A percentile compares a stretch with the other conserved stretches of the same genome.
Conservation (phyloP, 2,113 vertebrate genomes). For the Ifrita kowaldi region DNA sequence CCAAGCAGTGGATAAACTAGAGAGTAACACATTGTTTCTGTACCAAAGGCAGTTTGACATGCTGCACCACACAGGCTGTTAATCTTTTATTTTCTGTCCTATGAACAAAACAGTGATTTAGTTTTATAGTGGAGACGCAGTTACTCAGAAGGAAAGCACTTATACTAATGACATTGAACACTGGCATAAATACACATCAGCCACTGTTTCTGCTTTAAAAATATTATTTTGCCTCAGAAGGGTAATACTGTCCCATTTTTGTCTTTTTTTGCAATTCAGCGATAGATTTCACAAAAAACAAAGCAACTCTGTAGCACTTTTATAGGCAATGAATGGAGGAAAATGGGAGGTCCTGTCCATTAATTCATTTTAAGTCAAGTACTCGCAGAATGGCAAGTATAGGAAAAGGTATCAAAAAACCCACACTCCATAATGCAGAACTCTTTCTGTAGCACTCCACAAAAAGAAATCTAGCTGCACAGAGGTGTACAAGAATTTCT, state of each 20-base stretch:
- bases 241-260: constrained; percentile 5
- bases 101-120: background rate
- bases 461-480: background rate
- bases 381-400: background rate
- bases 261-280: constrained; percentile 29
- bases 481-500: background rate
- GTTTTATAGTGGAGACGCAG: background rate
- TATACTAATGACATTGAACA: constrained; percentile 16
- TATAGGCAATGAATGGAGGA: constrained; percentile 52
- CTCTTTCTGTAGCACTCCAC: background rate
- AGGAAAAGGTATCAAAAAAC: background rate
- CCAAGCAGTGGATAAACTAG: background rate
- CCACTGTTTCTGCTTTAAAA: constrained; percentile 33
- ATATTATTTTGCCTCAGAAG: background rate
- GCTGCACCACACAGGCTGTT: background rate
- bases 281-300: constrained; percentile 43
- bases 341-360: constrained; percentile 54
- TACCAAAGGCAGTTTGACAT: background rate
- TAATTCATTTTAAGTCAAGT: constrained; percentile 36
- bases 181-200: constrained; percentile 35
- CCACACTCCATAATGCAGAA: background rate
- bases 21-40: background rate
- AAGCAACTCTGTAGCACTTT: constrained; percentile 40
- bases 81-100: background rate
- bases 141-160: constrained; percentile 18